phyloP scores from a whole-genome alignment of 2,113 vertebrate species.

The Semnornis frantzii region DNA sequence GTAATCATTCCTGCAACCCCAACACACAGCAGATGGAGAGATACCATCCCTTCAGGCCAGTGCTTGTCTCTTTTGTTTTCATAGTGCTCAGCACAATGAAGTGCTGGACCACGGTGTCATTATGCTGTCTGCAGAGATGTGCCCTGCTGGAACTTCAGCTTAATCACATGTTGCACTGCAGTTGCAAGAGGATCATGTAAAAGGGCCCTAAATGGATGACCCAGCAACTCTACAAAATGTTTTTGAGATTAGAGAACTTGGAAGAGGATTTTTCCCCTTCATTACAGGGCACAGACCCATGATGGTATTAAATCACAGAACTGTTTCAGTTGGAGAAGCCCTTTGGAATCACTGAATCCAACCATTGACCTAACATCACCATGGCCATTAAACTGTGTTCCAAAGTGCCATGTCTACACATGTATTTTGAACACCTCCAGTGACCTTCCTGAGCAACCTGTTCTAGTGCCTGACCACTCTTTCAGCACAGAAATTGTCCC shows the following conservation, averaged over 20 bases:
- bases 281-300: neutral
- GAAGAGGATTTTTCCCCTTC: neutral
- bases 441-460: no score
- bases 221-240: neutral
- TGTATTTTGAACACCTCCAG: no score
- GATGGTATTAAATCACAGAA: neutral
- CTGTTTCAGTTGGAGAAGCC: neutral
- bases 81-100: neutral
- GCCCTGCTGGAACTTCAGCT: neutral
- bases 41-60: neutral
- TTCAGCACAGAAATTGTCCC: no score
- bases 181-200: neutral
- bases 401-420: no score
- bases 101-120: neutral
- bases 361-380: no score
- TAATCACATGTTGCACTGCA: neutral
- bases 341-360: no score
- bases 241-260: neutral
- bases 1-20: neutral
- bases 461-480: no score
- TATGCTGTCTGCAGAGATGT: neutral
- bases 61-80: neutral
- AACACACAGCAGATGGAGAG: neutral
- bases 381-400: no score
- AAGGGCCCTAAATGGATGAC: neutral